Evolutionary conservation across 1,140 invertebrate genomes (phyloP), one percentile per base, ranked within the genome.

Genomic region (Anoplophora glabripennis): DNA sequence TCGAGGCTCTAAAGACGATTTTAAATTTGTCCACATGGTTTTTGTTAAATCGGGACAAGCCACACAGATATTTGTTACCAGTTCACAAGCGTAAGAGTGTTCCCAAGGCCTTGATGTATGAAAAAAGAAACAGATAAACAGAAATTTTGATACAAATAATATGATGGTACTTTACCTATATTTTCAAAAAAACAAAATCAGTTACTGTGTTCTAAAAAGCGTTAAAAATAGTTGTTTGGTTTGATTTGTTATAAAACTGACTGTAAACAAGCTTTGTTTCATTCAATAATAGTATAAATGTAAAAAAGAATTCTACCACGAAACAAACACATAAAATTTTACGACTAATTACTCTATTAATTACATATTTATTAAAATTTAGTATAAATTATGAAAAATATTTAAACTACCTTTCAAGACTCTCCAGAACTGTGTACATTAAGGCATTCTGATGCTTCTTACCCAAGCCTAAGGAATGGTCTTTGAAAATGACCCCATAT

Each of bases 11-110:
- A 88, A 80, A 68, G 76, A 81, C 35, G 81, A 76, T 64, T 85
- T 83, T 3, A 86, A 68, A 28, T 77, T 75, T 53, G 36, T 75
- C 41, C 89, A 81, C 4, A 88, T 78, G 35, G 80, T 79, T 73
- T 84, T 81, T 9, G 86, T 80, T 44, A 91, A 77, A 72, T 91
- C 88, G 1, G 89, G 89, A 74, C 88, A 89, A 33, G 83, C 81
- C 36, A 73, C 72, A 47, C 90, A 72, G 40, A 89, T 86, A 69
- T 85, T 77, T 4, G 86, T 68, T 12, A 90, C 76, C n/a, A 89
- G 73, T 51, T 89, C 79, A 45, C 78, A 76, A 45, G 85, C 83
- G 65, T 80, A 76, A 11, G 82, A 76, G 75, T 87, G 80, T 61
- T 87, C 82, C 83, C 85, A 87, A 4, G 85, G 83, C 51, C 81